These are phyloP conservation scores for Ceratitis capitata DNA, from an alignment of 1,140 invertebrate species.

Conservation along the genomic window DNA sequence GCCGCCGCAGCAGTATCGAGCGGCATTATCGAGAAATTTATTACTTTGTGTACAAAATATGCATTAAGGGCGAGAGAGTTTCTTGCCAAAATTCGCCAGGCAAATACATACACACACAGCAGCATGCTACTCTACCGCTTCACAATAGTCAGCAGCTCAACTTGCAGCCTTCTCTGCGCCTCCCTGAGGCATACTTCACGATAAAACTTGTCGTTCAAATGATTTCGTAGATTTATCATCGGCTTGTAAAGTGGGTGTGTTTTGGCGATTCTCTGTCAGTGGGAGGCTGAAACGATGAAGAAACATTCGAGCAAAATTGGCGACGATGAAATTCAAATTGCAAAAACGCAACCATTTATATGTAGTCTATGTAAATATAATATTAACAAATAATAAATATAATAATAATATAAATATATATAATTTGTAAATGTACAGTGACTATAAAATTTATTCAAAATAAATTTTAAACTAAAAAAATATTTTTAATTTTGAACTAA, in stretches of 20 bases:
- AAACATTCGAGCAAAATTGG: not conserved
- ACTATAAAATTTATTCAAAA: too few relatives aligned
- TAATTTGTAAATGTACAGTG: too few relatives aligned
- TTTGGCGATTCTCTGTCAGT: not conserved
- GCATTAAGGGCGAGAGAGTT: not conserved
- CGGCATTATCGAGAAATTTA: slow-evolving; percentile 28
- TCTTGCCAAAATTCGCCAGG: not conserved
- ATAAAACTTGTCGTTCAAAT: slow-evolving; percentile 1
- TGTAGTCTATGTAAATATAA: too few relatives aligned
- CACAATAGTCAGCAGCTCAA: not conserved
- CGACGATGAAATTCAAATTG: slow-evolving; percentile 33
- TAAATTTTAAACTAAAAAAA: too few relatives aligned
- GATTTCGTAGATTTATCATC: slow-evolving; percentile 18
- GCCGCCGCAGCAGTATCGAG: not conserved
- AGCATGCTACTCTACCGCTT: not conserved
- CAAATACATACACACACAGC: not conserved
- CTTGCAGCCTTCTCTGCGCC: not conserved
- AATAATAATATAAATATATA: too few relatives aligned
- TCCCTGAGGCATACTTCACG: not conserved
- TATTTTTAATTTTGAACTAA: too few relatives aligned
- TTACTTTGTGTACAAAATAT: slow-evolving; percentile 30
- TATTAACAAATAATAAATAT: too few relatives aligned
- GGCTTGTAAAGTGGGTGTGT: not conserved
- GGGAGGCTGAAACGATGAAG: not conserved
- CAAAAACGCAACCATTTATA: too few relatives aligned